A percentile compares a stretch with the other conserved stretches of the same genome.
These are phyloP conservation scores for Eucidaris tribuloides DNA, from an alignment of 35 echinoderm and acorn worm species.

Conservation along the genomic window DNA sequence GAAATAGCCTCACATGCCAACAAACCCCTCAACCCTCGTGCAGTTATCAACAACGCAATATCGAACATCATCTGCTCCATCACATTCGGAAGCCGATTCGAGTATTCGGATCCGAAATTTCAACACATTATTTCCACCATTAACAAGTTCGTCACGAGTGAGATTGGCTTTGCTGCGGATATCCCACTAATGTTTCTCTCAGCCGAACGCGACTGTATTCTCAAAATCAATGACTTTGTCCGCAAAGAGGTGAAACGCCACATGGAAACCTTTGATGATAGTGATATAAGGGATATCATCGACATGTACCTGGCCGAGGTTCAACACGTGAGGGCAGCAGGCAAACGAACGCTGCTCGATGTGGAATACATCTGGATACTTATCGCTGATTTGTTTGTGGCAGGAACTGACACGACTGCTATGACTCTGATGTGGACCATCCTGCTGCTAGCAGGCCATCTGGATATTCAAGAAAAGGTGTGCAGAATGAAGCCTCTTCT, in stretches of 20 bases:
- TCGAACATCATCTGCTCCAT: slow-evolving; percentile 75
- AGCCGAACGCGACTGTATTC: background rate
- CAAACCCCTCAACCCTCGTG: slow-evolving; percentile 27
- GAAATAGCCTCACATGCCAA: background rate
- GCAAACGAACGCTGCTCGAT: background rate
- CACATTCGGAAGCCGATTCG: slow-evolving; percentile 59
- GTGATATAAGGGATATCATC: slow-evolving; percentile 51
- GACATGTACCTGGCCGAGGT: slow-evolving; percentile 39
- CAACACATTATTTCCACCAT: background rate
- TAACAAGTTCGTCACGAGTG: slow-evolving; percentile 6
- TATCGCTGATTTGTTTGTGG: no score
- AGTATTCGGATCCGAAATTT: slow-evolving; percentile 62
- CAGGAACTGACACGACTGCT: no score
- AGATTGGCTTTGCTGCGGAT: slow-evolving; percentile 2
- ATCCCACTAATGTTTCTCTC: background rate
- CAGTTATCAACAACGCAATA: slow-evolving; percentile 13
- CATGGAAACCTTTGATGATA: slow-evolving; percentile 27
- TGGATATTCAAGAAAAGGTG: no score
- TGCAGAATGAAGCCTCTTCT: no score
- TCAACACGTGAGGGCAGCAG: background rate
- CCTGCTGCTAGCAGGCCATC: no score
- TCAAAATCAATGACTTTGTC: slow-evolving; percentile 9
- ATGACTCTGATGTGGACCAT: no score
- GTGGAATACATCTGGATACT: background rate
- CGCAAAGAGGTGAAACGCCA: slow-evolving; percentile 25